Conservation (phyloP, 2,113 vertebrate species). For the Montifringilla adamsi region DNA sequence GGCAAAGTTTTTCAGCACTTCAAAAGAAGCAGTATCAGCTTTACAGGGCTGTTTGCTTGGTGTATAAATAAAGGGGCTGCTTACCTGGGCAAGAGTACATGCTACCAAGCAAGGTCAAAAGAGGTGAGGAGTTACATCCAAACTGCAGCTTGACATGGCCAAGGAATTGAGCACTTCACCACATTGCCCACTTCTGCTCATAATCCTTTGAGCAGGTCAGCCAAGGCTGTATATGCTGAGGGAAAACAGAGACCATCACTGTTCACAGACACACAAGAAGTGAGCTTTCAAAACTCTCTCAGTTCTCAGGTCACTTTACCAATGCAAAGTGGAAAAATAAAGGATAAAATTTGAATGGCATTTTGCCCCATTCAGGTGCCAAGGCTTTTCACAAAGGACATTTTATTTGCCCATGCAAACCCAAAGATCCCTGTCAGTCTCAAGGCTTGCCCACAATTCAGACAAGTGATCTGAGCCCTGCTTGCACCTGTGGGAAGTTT, state of each 20-base stretch:
- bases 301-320: neutral
- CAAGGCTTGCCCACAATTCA: neutral
- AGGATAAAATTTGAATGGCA: neutral
- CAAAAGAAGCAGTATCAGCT: neutral
- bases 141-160: neutral
- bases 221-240: neutral
- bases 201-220: neutral
- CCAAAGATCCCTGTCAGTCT: neutral
- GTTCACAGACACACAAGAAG: neutral
- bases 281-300: neutral
- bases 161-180: neutral
- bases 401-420: neutral
- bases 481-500: neutral
- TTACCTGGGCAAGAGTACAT: neutral
- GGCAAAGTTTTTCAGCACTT: neutral
- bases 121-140: neutral
- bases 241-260: neutral
- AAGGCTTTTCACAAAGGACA: neutral
- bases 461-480: neutral
- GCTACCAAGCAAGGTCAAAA: neutral
- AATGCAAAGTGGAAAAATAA: conserved; percentile 19
- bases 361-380: neutral
- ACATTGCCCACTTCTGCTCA: neutral
- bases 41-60: neutral
- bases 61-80: neutral